These are phyloP conservation scores for Catharus ustulatus DNA, from an alignment of 2,797 vertebrate genomes.

Conservation along the genomic window DNA sequence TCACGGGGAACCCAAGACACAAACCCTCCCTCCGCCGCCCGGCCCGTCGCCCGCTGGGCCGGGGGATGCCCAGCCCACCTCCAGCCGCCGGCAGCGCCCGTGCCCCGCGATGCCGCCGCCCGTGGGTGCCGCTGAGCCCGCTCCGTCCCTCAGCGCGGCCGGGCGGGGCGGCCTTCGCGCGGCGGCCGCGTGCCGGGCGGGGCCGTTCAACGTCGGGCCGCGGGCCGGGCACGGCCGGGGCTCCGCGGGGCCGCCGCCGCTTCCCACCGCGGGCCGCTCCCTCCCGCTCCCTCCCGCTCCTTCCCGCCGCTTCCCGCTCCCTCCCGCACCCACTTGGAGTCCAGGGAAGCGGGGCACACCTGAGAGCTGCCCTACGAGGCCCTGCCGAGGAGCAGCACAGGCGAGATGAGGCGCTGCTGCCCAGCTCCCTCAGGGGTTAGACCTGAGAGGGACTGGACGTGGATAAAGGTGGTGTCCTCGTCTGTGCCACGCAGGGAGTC, in stretches of 20 bases:
- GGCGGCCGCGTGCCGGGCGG: neutral
- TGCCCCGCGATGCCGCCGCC: neutral
- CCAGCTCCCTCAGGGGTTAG: no score
- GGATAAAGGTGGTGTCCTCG: no score
- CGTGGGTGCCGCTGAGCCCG: neutral
- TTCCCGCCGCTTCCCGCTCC: no score
- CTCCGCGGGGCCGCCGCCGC: neutral
- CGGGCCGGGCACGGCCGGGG: neutral
- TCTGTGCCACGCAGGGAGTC: rapidly evolving
- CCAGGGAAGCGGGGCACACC: rapidly evolving
- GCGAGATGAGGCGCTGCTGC: neutral
- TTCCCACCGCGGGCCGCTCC: no score
- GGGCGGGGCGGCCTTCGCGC: neutral
- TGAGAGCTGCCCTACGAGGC: rapidly evolving
- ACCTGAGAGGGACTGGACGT: neutral
- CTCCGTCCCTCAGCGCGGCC: neutral
- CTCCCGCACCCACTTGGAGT: no score
- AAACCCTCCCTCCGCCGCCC: neutral
- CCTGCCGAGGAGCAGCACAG: neutral
- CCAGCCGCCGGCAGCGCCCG: neutral
- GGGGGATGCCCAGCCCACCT: neutral
- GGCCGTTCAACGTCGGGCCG: neutral
- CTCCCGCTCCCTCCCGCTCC: no score
- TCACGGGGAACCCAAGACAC: rapidly evolving
- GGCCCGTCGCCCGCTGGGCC: neutral